Evolutionary conservation across 2,113 vertebrate genomes (phyloP).

Genomic region (Chaetodon trifascialis): DNA sequence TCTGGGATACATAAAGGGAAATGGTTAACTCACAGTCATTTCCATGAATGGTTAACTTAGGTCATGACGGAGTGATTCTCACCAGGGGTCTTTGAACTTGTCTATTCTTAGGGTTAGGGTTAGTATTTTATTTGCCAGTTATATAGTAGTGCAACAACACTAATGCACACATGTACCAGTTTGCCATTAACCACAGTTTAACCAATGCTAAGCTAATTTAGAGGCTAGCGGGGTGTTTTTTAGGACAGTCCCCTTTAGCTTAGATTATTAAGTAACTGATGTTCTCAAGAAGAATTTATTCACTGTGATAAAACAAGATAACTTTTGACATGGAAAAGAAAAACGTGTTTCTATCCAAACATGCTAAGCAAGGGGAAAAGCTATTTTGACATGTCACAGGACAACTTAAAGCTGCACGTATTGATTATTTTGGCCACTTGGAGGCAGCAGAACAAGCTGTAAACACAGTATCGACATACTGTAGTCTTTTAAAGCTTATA

Average conservation of each 20-base stretch:
- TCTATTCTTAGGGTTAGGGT: too few relatives aligned
- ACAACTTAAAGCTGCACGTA: neutral
- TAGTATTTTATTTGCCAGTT: neutral
- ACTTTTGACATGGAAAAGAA: too few relatives aligned
- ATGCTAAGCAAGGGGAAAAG: too few relatives aligned
- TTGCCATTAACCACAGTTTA: neutral
- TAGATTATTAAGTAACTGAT: too few relatives aligned
- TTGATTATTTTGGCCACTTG: neutral
- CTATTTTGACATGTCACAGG: neutral
- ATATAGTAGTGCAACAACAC: neutral
- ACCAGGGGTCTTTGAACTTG: neutral
- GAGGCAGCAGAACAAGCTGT: neutral
- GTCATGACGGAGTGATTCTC: neutral
- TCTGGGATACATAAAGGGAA: constrained; percentile 10
- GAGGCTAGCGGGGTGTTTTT: neutral
- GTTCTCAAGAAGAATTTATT: too few relatives aligned
- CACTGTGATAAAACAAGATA: too few relatives aligned
- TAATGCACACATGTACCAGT: neutral
- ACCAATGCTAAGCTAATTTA: neutral
- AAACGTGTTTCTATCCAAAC: too few relatives aligned
- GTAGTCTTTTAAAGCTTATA: neutral
- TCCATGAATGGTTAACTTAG: neutral
- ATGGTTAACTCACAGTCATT: neutral
- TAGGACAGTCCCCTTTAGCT: too few relatives aligned
- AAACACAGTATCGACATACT: neutral